Conservation (phyloP, 2,888 invertebrate genomes). For the Erebia palarica region DNA sequence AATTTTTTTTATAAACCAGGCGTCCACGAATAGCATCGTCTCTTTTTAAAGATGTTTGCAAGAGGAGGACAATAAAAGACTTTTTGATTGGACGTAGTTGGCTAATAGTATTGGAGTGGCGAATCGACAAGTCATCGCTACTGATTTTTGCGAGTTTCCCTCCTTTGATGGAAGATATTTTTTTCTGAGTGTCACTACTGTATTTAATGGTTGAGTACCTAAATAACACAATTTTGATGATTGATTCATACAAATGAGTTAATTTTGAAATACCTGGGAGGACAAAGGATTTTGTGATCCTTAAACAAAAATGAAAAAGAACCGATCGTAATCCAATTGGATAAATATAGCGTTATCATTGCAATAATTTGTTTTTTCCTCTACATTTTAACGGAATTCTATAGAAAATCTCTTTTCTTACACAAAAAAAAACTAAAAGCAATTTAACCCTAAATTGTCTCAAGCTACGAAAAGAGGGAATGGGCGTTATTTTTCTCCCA, state of each 20-base stretch:
- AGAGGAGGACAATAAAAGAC: conserved; percentile 38
- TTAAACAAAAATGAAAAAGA: too few species aligned
- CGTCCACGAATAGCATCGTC: conserved; percentile 21
- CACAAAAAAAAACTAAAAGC: conserved; percentile 28
- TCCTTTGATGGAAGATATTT: conserved; percentile 43
- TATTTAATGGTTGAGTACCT: conserved; percentile 16
- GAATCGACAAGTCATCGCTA: conserved; percentile 71
- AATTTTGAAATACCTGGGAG: too few species aligned
- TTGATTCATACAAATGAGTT: too few species aligned
- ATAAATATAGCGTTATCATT: too few species aligned
- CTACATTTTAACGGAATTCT: not conserved
- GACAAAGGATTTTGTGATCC: too few species aligned
- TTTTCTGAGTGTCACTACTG: conserved; percentile 50
- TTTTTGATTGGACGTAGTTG: conserved; percentile 29
- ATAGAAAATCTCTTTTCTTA: not conserved
- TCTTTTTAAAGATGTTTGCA: conserved; percentile 36
- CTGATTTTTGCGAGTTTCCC: conserved; percentile 67
- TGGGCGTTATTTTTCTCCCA: conserved; percentile 62
- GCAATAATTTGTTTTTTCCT: too few species aligned
- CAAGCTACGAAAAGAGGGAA: conserved; percentile 50
- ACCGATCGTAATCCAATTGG: too few species aligned
- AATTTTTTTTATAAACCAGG: conserved; percentile 35
- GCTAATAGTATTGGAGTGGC: conserved; percentile 25
- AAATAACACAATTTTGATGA: too few species aligned
- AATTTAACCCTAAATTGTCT: conserved; percentile 63